Conservation (phyloP, 2,113 vertebrate species). For the Tichodroma muraria region DNA sequence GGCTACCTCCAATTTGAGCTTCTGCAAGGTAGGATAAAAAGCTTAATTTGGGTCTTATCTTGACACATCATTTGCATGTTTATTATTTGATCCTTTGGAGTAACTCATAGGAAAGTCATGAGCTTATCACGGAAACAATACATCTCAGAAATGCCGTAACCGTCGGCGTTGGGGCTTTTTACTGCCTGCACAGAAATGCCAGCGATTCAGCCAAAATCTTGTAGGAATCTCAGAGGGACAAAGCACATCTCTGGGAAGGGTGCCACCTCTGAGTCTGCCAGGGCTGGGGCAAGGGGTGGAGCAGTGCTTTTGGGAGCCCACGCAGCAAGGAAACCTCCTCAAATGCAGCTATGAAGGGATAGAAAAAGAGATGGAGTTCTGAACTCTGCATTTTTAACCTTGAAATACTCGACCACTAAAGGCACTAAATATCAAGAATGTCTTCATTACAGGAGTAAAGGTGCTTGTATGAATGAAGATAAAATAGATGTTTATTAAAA, state of each 20-base stretch:
- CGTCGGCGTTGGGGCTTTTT: background rate
- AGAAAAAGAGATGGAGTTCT: background rate
- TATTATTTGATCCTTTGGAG: slow-evolving; percentile 13
- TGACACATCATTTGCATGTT: background rate
- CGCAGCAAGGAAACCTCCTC: background rate
- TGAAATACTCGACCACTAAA: background rate
- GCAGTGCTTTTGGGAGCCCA: background rate
- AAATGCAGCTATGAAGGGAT: accelerated
- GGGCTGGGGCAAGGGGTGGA: background rate
- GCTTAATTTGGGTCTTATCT: slow-evolving; percentile 17
- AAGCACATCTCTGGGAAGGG: background rate
- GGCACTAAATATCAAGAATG: background rate
- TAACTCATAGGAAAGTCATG: slow-evolving; percentile 2
- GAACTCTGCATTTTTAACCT: background rate
- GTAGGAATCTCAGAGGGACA: background rate
- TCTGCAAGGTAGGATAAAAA: slow-evolving; percentile 22
- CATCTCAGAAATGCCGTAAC: background rate
- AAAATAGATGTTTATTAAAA: background rate
- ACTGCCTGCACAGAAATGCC: background rate
- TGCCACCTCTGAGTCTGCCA: background rate
- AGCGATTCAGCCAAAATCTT: background rate
- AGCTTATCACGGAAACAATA: slow-evolving; percentile 9
- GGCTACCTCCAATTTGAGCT: background rate
- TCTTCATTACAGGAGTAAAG: background rate
- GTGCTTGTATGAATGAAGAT: background rate